These are phyloP conservation scores for Thymelicus lineola DNA, from an alignment of 2,888 invertebrate genomes.

Conservation along the genomic window DNA sequence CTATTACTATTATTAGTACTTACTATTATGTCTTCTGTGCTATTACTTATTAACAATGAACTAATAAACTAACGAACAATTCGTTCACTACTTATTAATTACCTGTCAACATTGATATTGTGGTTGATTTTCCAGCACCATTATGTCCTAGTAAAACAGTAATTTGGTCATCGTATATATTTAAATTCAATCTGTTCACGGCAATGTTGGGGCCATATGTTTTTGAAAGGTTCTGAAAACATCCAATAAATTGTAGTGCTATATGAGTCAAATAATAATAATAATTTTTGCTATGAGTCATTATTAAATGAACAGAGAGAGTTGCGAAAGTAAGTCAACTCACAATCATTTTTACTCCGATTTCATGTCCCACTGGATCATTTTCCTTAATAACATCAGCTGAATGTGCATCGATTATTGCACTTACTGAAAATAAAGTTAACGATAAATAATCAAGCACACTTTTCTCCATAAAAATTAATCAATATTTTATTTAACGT, in stretches of 20 bases:
- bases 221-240: constrained; percentile 86
- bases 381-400: constrained; percentile 66
- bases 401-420: background rate
- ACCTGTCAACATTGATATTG: constrained; percentile 96
- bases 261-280: too few relatives aligned
- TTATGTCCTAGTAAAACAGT: constrained; percentile 89
- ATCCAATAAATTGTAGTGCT: background rate
- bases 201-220: constrained; percentile 84
- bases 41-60: too few relatives aligned
- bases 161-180: constrained; percentile 95
- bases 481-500: constrained; percentile 2
- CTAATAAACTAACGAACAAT: too few relatives aligned
- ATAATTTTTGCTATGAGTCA: too few relatives aligned
- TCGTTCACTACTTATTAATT: too few relatives aligned
- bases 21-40: too few relatives aligned
- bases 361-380: constrained; percentile 71
- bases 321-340: constrained; percentile 43
- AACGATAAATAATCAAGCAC: background rate
- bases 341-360: constrained; percentile 81
- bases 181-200: constrained; percentile 89
- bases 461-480: background rate
- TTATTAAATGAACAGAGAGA: too few relatives aligned
- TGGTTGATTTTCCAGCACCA: constrained; percentile 97
- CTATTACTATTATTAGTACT: too few relatives aligned
- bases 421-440: constrained; percentile 12